Evolutionary conservation across 2,888 invertebrate species (phyloP).

Genomic region (Aradus depressus): DNA sequence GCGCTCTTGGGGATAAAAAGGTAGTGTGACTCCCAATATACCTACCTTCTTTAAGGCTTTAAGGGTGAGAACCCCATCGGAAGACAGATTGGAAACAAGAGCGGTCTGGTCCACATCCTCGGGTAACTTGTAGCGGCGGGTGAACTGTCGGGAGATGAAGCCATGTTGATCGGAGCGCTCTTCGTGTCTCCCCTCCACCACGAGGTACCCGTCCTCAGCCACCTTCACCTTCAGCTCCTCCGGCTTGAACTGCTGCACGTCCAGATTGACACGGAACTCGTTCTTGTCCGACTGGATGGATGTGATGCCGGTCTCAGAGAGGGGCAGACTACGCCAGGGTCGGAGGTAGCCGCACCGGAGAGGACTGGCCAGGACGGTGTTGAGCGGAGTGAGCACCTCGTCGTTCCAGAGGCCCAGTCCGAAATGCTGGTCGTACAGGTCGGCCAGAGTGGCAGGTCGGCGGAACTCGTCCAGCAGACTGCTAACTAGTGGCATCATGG

Average conservation of each 20-base stretch:
- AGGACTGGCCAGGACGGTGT: conserved; percentile 10
- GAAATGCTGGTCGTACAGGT: conserved; percentile 31
- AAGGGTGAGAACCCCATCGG: conserved; percentile 37
- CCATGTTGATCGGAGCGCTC: conserved; percentile 39
- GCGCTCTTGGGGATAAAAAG: no score
- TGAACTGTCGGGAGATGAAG: conserved; percentile 38
- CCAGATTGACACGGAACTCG: conserved; percentile 35
- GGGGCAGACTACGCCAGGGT: conserved; percentile 27
- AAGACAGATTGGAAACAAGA: conserved; percentile 36
- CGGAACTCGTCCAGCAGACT: conserved; percentile 25
- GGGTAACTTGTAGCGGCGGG: conserved; percentile 38
- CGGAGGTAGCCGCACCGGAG: conserved; percentile 25
- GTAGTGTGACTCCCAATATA: no score
- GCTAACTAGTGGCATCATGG: conserved; percentile 30
- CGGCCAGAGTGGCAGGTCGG: conserved; percentile 11
- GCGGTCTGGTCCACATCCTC: conserved; percentile 36
- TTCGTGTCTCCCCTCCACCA: conserved; percentile 39
- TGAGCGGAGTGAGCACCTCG: conserved; percentile 15
- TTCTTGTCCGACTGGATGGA: conserved; percentile 29
- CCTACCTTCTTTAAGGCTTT: conserved; percentile 23
- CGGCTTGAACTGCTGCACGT: conserved; percentile 39
- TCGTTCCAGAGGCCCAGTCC: conserved; percentile 25
- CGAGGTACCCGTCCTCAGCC: conserved; percentile 35
- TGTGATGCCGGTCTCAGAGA: conserved; percentile 30
- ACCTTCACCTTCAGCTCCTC: conserved; percentile 40